These are phyloP conservation scores for Columba livia DNA, from an alignment of 2,113 vertebrate genomes.

Conservation along the genomic window DNA sequence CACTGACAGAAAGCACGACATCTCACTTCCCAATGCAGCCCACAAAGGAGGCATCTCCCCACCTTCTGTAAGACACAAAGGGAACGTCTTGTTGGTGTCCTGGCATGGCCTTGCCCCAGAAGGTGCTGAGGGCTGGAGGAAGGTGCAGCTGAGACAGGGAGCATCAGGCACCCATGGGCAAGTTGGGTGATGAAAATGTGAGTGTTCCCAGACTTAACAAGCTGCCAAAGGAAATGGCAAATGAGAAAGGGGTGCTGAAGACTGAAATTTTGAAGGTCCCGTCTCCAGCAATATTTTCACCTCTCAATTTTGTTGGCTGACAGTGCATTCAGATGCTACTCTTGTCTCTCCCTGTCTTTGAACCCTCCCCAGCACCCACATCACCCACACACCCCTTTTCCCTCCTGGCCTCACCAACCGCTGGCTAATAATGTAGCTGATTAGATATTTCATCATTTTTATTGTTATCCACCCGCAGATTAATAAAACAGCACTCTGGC, in stretches of 20 bases:
- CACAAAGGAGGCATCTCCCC: background rate
- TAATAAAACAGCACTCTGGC: slow-evolving; percentile 51
- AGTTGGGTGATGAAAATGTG: background rate
- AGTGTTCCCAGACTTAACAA: background rate
- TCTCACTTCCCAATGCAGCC: background rate
- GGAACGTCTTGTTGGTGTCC: background rate
- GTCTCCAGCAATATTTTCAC: background rate
- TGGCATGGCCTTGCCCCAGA: background rate
- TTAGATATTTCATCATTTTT: slow-evolving; percentile 69
- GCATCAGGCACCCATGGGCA: background rate
- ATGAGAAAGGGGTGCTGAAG: background rate
- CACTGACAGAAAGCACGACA: background rate
- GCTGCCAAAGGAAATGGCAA: background rate
- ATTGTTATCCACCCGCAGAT: slow-evolving; percentile 64
- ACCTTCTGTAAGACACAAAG: background rate
- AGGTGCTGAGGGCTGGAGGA: accelerated
- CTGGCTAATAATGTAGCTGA: slow-evolving; percentile 51
- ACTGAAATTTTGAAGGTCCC: background rate
- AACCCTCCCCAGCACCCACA: slow-evolving; percentile 4
- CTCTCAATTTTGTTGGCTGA: background rate
- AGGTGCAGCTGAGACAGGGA: background rate
- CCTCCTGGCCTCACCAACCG: slow-evolving; percentile 1
- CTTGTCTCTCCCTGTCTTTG: background rate
- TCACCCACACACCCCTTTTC: slow-evolving; percentile 1
- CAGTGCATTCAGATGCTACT: background rate